Base-by-base conservation (phyloP, 2,888 invertebrate genomes). In the Cryptus armator region DNA sequence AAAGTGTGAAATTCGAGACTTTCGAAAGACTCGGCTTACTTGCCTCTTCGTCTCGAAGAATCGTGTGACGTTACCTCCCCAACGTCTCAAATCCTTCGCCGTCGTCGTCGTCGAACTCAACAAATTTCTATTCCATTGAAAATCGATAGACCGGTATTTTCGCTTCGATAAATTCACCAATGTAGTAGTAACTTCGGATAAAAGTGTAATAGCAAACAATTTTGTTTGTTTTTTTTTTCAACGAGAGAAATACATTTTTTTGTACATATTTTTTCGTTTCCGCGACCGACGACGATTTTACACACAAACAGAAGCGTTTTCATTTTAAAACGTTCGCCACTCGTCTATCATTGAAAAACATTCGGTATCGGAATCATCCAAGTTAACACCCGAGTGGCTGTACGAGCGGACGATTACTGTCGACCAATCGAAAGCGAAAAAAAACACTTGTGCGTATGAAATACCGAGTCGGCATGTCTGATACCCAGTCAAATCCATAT, bases 1-100 rank as follows among this genome's bases (percentile, higher is more conserved):
- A 66, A 48, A 71, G 74, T 66, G 66, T 48, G 74, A 81, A 68
- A 81, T 79, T 78, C 78, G 56, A 85, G 56, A 78, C 75, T 46
- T 29, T n/a, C 6, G 29, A 29, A 32, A n/a, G 62, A 62, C 14
- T 62, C 62, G 62, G 29, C 14, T 32, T 62, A 62, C 62, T 32
- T n/a, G 10, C n/a, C 14, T 62, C 7, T 5, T 24, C 62, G 29
- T 12, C 32, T 67, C 70, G 70, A 78, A 78, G 32, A 70, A 37
- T 43, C 66, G 37, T 51, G 24, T n/a, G 32, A 70, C 46, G 64
- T 76, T 51, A 44, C 51, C 43, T 4, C 74, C 68, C 44, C 74
- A 64, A 79, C 80, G 71, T 76, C 80, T 72, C 74, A 64, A 78
- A 81, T 78, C 78, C 64, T 64, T 10, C 32, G 24, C 10, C 56